Conservation (phyloP, 2,797 vertebrate genomes). For the Sebastes wilsoni region DNA sequence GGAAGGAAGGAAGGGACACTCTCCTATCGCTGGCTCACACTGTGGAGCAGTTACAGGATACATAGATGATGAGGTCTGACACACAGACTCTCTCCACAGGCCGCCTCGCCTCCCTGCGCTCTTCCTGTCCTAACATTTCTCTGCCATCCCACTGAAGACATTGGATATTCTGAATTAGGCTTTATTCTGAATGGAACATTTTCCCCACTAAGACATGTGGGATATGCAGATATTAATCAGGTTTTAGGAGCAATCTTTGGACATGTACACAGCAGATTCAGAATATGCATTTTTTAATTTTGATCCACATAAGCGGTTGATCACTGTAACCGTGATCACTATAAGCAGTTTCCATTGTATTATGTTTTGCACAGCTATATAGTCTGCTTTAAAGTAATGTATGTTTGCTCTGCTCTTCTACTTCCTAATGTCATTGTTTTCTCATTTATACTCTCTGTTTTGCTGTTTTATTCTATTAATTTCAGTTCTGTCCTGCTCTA, state of each 20-base stretch:
- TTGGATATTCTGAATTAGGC: background rate
- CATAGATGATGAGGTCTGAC: conserved; percentile 51
- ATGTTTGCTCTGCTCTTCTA: background rate
- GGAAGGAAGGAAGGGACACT: conserved; percentile 4
- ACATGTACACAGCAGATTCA: no score
- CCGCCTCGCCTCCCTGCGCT: conserved; percentile 6
- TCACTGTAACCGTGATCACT: no score
- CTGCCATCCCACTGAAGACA: conserved; percentile 27
- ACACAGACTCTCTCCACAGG: conserved; percentile 35
- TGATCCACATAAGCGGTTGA: no score
- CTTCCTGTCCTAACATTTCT: conserved; percentile 28
- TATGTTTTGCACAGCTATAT: background rate
- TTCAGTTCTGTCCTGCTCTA: background rate
- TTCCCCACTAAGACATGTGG: no score
- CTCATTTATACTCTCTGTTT: background rate
- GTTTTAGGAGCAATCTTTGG: no score
- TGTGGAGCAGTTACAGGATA: conserved; percentile 16
- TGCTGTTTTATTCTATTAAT: background rate
- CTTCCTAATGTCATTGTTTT: background rate
- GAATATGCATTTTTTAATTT: no score
- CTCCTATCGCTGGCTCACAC: conserved; percentile 18
- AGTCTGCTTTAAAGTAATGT: background rate
- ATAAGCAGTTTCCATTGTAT: no score
- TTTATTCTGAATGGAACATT: no score
- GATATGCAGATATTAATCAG: no score